Percentiles rank a stretch among this genome's conserved stretches.
Evolutionary conservation across 2,797 vertebrate genomes (phyloP).

Genomic region (Platyrinchus mystaceus): DNA sequence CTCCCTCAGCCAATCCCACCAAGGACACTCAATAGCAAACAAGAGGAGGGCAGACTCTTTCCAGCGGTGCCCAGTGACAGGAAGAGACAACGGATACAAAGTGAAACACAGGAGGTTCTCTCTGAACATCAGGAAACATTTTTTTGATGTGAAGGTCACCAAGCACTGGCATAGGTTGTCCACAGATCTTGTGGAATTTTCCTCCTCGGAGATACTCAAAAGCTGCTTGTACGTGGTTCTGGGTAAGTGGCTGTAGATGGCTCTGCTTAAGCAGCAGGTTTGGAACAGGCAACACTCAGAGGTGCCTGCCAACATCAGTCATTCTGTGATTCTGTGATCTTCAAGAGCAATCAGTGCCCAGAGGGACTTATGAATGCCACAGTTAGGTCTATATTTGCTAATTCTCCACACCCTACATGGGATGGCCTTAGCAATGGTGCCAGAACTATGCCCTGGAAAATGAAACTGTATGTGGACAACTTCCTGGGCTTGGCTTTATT

Average conservation of each 20-base stretch:
- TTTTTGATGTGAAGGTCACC: not conserved
- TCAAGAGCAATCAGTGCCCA: not conserved
- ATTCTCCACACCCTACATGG: not conserved
- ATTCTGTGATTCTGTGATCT: not conserved
- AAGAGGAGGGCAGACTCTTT: not conserved
- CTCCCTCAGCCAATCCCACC: not conserved
- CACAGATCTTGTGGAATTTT: not conserved
- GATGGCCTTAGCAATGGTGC: not conserved
- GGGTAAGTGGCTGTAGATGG: too few relatives aligned
- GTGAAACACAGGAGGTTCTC: not conserved
- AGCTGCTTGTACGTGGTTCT: rapidly evolving
- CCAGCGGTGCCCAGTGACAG: too few relatives aligned
- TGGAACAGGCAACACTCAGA: not conserved
- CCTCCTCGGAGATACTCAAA: not conserved
- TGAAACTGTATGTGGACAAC: not conserved
- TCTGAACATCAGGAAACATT: not conserved
- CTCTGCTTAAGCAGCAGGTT: too few relatives aligned
- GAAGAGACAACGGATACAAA: not conserved
- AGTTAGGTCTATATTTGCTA: not conserved
- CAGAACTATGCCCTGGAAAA: not conserved
- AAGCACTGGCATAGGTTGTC: not conserved
- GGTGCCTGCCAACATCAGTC: not conserved
- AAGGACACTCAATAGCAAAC: not conserved
- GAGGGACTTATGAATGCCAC: not conserved
- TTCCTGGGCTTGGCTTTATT: not conserved